These are phyloP conservation scores for Cydia splendana DNA, from an alignment of 1,140 invertebrate genomes.

Conservation along the genomic window DNA sequence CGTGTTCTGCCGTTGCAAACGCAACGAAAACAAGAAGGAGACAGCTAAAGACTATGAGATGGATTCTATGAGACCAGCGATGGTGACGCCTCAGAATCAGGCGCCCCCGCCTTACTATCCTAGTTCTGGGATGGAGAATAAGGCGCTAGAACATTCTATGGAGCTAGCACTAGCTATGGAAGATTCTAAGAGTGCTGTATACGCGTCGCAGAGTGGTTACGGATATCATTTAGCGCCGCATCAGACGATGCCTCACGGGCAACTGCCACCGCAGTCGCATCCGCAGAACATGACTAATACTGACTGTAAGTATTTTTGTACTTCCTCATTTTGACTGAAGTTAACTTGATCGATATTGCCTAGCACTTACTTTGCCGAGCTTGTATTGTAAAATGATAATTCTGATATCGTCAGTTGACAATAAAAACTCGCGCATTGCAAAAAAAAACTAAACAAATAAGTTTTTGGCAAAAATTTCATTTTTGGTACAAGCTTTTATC, in stretches of 20 bases:
- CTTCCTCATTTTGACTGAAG: not conserved
- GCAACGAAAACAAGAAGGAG: conserved; percentile 89
- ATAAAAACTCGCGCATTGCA: too few species aligned
- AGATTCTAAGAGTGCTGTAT: conserved; percentile 89
- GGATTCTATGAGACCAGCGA: conserved; percentile 89
- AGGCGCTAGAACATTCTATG: conserved; percentile 92
- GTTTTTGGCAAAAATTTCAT: too few species aligned
- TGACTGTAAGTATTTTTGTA: conserved; percentile 83
- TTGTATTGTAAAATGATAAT: too few species aligned
- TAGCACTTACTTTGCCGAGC: too few species aligned
- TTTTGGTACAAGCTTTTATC: too few species aligned
- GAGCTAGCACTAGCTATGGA: conserved; percentile 90
- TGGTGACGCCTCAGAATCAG: conserved; percentile 89
- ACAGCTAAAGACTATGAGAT: conserved; percentile 94
- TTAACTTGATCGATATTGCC: too few species aligned
- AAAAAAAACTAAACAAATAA: too few species aligned
- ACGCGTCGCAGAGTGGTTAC: conserved; percentile 90
- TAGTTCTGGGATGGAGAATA: conserved; percentile 92
- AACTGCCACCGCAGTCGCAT: conserved; percentile 53
- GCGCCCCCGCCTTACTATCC: conserved; percentile 92
- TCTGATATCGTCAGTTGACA: too few species aligned
- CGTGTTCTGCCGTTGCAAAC: conserved; percentile 92
- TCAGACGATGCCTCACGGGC: conserved; percentile 67
- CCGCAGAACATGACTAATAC: conserved; percentile 85
- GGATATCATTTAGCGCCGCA: conserved; percentile 86